phyloP scores from a whole-genome alignment of 2,888 invertebrate genomes.

The Dolichopus griseipennis region DNA sequence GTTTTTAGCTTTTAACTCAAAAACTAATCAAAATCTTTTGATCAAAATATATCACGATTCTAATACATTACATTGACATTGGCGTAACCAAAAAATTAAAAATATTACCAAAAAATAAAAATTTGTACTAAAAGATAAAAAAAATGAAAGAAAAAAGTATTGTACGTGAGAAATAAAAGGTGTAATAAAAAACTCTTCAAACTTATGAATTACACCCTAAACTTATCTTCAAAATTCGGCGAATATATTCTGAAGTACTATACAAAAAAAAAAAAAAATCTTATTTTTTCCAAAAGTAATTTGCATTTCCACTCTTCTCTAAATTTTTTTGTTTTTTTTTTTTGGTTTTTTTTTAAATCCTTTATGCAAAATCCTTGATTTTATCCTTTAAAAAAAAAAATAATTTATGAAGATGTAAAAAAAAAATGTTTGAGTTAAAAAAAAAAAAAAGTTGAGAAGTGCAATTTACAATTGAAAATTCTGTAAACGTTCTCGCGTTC shows the following conservation, averaged over 20 bases:
- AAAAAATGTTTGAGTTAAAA: too few species aligned
- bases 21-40: too few species aligned
- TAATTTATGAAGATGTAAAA: too few species aligned
- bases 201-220: not conserved
- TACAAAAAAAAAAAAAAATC: not conserved
- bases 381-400: not conserved
- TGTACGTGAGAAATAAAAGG: not conserved
- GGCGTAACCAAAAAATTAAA: too few species aligned
- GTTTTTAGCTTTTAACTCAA: too few species aligned
- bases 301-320: too few species aligned
- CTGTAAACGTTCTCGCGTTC: slow-evolving; percentile 3
- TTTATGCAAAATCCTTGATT: not conserved
- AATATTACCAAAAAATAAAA: too few species aligned
- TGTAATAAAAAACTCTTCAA: not conserved
- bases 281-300: not conserved
- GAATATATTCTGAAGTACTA: not conserved
- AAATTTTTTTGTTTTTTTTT: not conserved
- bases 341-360: not conserved
- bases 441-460: not conserved
- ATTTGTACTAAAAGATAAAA: too few species aligned
- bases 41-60: too few species aligned
- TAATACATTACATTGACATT: too few species aligned
- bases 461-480: slow-evolving; percentile 3
- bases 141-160: too few species aligned
- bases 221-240: not conserved